phyloP scores from a whole-genome alignment of 2,888 invertebrate genomes.

The Ochropleura leucogaster region DNA sequence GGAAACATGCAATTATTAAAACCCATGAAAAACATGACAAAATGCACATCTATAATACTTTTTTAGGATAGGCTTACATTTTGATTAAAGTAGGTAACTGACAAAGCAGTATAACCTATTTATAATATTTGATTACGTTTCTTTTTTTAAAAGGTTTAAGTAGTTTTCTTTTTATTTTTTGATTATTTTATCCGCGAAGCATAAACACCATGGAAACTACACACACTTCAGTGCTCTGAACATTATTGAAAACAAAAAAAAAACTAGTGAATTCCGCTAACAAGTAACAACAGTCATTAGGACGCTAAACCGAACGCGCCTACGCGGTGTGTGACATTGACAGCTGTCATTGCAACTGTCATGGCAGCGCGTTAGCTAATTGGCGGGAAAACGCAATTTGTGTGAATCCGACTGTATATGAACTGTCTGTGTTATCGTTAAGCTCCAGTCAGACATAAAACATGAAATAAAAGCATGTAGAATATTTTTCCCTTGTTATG shows the following conservation, averaged over 20 bases:
- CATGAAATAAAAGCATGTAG: slow-evolving; percentile 5
- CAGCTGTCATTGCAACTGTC: slow-evolving; percentile 66
- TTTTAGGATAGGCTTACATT: too few relatives aligned
- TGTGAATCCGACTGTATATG: slow-evolving; percentile 44
- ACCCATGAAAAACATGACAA: too few relatives aligned
- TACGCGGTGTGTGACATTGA: slow-evolving; percentile 55
- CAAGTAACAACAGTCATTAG: slow-evolving; percentile 41
- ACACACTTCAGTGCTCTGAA: not conserved
- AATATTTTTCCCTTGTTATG: not conserved
- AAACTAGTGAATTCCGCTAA: slow-evolving; percentile 1
- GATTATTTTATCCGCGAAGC: not conserved
- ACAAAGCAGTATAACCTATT: too few relatives aligned
- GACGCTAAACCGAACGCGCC: slow-evolving; percentile 35
- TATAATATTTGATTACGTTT: too few relatives aligned
- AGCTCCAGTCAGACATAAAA: slow-evolving; percentile 21
- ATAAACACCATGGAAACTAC: not conserved
- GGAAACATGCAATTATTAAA: too few relatives aligned
- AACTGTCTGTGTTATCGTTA: slow-evolving; percentile 20
- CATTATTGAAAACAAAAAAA: not conserved
- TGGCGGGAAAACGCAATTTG: slow-evolving; percentile 62
- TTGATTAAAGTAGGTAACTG: too few relatives aligned
- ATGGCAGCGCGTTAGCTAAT: slow-evolving; percentile 60
- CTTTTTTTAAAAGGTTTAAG: too few relatives aligned
- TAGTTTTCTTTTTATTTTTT: too few relatives aligned
- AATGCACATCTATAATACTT: too few relatives aligned